Base-by-base conservation (phyloP, 2,797 vertebrate genomes). In the Cirrhinus mrigala region DNA sequence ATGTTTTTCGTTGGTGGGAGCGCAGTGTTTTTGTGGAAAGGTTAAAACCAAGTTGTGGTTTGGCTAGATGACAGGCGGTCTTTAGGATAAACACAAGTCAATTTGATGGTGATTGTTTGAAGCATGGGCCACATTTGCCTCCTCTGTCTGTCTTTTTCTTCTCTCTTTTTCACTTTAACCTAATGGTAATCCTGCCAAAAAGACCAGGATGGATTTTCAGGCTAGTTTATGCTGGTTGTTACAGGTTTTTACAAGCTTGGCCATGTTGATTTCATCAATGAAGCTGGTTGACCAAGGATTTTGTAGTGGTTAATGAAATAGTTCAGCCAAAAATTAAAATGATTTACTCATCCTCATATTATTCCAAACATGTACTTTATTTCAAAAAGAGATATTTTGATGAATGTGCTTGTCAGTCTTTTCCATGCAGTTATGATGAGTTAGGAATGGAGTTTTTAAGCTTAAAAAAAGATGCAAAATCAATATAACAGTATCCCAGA, bases 11-110 rank as follows among this genome's bases (percentile, higher is more conserved):
- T 33, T 33, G 74, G 76, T 64, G 33, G 60, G 37, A 58, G 44
- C 2, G 15, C 20, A 54, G 62, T 77, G 70, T 76, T 81, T 86
- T n/a, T 86, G 71, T 78, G 66, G 22, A 86, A 81, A 62, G 20
- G 64, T 46, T 80, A 68, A 87, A 79, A 83, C 68, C 66, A 78
- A 52, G 48, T 48, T 81, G 85, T 78, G 83, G 76, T 85, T 80
- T 70, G 78, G 66, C 82, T 86, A 80, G 50, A 79, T 9, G 27
- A 84, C 66, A 85, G 29, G 44, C 15, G 8, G 75, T 62, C 60
- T 66, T 58, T 69, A 84, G 69, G 75, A 86, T 85, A 79, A 83
- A 76, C 77, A 69, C 50, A 27, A 83, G 64, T 81, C 76, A 78
- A 44, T 73, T 27, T 86, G 60, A 82, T 78, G 81, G 60, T 79